Base-by-base conservation (phyloP, 2,888 invertebrate species). In the Hirtodrosophila trivittata region DNA sequence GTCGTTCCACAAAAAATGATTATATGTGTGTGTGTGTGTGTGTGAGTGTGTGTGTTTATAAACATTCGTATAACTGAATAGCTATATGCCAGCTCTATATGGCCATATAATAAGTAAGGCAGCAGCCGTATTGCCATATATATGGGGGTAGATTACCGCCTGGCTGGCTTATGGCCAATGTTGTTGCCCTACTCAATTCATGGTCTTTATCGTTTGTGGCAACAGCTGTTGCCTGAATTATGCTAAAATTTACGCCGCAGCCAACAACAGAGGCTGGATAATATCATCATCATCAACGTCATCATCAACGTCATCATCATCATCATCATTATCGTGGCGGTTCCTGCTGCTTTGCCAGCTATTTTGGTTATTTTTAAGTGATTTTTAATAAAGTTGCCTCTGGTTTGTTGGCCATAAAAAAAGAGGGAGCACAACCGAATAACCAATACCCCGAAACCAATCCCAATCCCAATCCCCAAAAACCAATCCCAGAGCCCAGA, bases 121-220 rank as follows among this genome's bases (percentile, higher is more conserved):
- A 6, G 25, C 6, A 25, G 25, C 3, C 6, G 25, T 25, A 25
- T 25, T 4, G 3, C 3, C 6, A 6, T 28, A n/a, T 28, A 8
- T 28, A 28, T 42, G 38, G 25, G 38, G 2, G 28, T 12, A 12
- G 37, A 8, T 37, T 43, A 18, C 18, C 5, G 18, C 3, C 6
- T 10, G 35, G 32, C 43, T 66, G 66, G 75, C 74, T 73, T 67
- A 55, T 51, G 54, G 81, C 81, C 62, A 74, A 32, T 46, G 18
- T 46, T 52, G 41, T 56, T 65, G 63, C 63, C 62, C 59, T 75
- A 82, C 71, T 85, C 76, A 83, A 82, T 82, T 82, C 83, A 82
- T 82, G 80, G 82, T 59, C 78, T 82, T 82, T 82, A 82, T 85
- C 85, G 81, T 85, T 82, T 85, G 83, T 82, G 86, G 83, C 81